These are phyloP conservation scores for Cerastis rubricosa DNA, from an alignment of 2,888 invertebrate species.

Conservation along the genomic window DNA sequence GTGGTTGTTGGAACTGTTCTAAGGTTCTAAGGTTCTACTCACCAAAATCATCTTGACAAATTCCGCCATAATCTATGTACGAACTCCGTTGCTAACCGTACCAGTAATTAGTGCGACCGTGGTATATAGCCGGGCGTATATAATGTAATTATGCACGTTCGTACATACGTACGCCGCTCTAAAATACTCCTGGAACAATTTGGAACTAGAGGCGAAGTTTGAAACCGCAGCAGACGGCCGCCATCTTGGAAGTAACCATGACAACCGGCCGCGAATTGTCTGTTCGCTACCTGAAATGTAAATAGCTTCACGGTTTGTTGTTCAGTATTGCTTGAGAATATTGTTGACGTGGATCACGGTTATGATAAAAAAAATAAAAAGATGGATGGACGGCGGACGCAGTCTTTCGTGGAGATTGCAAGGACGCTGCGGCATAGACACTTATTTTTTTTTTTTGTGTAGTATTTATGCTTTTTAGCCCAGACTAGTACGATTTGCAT, in stretches of 20 bases:
- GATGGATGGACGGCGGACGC: neutral
- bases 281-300: constrained; percentile 86
- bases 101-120: constrained; percentile 87
- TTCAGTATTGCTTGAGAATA: constrained; percentile 68
- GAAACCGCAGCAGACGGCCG: constrained; percentile 88
- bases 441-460: neutral
- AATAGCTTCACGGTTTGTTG: constrained; percentile 83
- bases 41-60: constrained; percentile 20
- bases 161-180: constrained; percentile 85
- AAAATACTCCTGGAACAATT: constrained; percentile 88
- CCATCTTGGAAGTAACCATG: constrained; percentile 88
- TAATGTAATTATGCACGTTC: constrained; percentile 89
- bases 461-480: neutral
- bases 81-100: constrained; percentile 75
- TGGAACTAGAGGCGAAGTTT: constrained; percentile 89
- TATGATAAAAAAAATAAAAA: constrained; percentile 29
- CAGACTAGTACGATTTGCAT: neutral
- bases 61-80: constrained; percentile 14
- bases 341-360: constrained; percentile 29
- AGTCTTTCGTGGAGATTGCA: neutral
- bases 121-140: constrained; percentile 85
- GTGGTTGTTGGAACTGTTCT: too few relatives aligned
- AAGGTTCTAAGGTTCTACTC: too few relatives aligned
- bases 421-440: neutral
- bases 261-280: constrained; percentile 87